phyloP scores from a whole-genome alignment of 2,888 invertebrate species.

The Matsumyia berberina region DNA sequence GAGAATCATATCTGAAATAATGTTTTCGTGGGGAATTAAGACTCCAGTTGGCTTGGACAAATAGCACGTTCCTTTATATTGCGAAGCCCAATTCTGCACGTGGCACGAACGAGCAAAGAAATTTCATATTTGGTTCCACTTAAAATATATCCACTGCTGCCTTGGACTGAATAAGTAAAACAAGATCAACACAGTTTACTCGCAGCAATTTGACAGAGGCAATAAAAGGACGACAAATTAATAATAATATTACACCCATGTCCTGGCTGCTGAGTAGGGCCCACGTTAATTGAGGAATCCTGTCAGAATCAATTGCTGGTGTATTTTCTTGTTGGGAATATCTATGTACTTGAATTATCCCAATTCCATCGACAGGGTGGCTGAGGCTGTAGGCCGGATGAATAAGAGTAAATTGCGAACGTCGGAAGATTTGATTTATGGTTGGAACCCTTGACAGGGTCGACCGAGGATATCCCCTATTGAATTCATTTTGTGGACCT shows the following conservation, averaged over 20 bases:
- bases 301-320: conserved; percentile 43
- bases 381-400: conserved; percentile 21
- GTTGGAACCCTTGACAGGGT: conserved; percentile 34
- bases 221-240: conserved; percentile 35
- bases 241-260: conserved; percentile 22
- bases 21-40: conserved; percentile 26
- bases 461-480: conserved; percentile 24
- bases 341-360: conserved; percentile 25
- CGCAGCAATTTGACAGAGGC: background rate
- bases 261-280: background rate
- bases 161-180: background rate
- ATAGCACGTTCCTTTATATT: conserved; percentile 13
- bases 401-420: conserved; percentile 51
- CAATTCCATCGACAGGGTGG: background rate
- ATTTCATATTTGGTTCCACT: background rate
- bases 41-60: conserved; percentile 4
- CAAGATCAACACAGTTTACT: background rate
- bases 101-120: conserved; percentile 19
- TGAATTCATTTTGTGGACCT: conserved; percentile 18
- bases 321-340: conserved; percentile 21
- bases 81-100: conserved; percentile 11
- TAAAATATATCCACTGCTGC: too few species aligned
- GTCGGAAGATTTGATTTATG: conserved; percentile 56
- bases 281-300: conserved; percentile 35
- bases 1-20: conserved; percentile 34